Conservation (phyloP, 2,888 invertebrate genomes). For the Peribatodes rhomboidaria region DNA sequence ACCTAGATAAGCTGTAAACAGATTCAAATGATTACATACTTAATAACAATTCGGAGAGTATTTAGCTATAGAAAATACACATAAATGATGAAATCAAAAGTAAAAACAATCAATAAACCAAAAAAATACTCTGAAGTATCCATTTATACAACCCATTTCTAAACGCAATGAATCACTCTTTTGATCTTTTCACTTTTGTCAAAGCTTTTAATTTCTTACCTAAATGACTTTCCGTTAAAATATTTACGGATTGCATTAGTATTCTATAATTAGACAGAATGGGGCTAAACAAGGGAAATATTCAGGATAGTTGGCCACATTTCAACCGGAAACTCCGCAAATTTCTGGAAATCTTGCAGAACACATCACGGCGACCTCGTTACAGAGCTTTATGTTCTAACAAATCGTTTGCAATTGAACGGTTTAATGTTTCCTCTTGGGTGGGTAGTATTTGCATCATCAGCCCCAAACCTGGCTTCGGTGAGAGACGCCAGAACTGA, state of each 20-base stretch:
- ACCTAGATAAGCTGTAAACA: too few species aligned
- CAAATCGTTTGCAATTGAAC: conserved; percentile 12
- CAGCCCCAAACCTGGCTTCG: neutral
- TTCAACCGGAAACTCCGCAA: conserved; percentile 51
- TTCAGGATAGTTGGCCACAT: conserved; percentile 51
- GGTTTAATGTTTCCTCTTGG: conserved; percentile 26
- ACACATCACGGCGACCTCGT: conserved; percentile 28
- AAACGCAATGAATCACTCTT: neutral
- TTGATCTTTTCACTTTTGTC: conserved; percentile 4
- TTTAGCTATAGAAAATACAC: too few species aligned
- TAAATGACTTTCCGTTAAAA: conserved; percentile 2
- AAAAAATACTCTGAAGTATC: neutral
- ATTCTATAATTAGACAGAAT: conserved; percentile 20
- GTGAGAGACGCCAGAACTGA: neutral
- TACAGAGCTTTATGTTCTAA: conserved; percentile 19
- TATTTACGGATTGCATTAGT: conserved; percentile 17
- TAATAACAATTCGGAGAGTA: too few species aligned
- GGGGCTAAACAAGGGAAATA: conserved; percentile 40
- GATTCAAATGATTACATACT: too few species aligned
- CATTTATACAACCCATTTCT: neutral
- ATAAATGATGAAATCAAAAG: neutral
- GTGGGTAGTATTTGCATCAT: conserved; percentile 13
- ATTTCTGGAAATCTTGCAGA: conserved; percentile 39
- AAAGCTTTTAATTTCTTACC: conserved; percentile 5
- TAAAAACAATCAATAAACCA: neutral